Evolutionary conservation across 1,140 invertebrate species (phyloP), one percentile per base, ranked within the genome.

Genomic region (Drosophila lowei): DNA sequence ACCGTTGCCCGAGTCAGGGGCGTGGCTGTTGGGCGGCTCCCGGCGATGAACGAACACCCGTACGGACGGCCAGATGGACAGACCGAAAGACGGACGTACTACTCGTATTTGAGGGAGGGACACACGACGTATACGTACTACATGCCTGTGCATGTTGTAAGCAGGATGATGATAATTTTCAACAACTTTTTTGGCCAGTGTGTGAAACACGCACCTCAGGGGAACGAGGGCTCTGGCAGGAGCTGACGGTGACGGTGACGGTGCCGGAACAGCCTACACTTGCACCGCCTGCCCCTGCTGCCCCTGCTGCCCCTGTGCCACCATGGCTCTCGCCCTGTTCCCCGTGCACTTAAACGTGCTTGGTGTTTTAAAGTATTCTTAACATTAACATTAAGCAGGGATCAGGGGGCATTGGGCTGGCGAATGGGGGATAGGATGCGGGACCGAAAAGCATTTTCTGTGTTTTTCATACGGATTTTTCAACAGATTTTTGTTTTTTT

Each of bases 291-390:
- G 7, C 6, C 21, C 5, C 21, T 25, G 46, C 30, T 18, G n/a
- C 46, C 42, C 34, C 21, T 42, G 13, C 41, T n/a, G n/a, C 38
- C 15, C 13, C 44, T 7, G 28, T 25, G 23, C 23, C 23, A 25
- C 23, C 23, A 5, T 25, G 8, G 8, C 30, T 25, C 8, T 34
- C 3, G 30, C 30, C 50, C 55, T 44, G 16, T 25, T 60, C 56
- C 59, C 67, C 75, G 66, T 85, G 80, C 74, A 77, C 81, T 85
- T 77, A 77, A 85, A 85, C 81, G 77, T 85, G 81, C 73, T 81
- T 86, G 47, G 77, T 64, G 59, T 85, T 85, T 85, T 74, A 58
- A 85, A 81, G 68, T 76, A 79, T 75, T 79, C 79, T 48, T 66
- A 57, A 79, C 76, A 84, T 81, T 79, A 79, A 38, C 34, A 38